Conservation (phyloP, 23 tunicate genomes). For the Oikopleura albicans region DNA sequence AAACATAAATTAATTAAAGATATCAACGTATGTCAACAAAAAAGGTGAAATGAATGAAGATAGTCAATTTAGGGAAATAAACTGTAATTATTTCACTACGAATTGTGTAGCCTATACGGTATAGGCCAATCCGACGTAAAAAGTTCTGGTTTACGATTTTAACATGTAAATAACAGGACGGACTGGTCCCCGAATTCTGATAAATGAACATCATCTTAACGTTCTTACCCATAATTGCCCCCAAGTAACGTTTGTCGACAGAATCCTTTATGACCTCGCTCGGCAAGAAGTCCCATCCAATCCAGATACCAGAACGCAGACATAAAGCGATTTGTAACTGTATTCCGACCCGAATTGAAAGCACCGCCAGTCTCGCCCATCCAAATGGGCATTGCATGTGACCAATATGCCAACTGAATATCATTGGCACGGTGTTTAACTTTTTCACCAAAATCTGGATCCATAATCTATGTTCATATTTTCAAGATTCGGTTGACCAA, state of each 20-base stretch:
- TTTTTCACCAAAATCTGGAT: not conserved
- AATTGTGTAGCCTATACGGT: no score
- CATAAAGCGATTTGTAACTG: constrained; percentile 13
- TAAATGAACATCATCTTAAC: no score
- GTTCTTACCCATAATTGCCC: not conserved
- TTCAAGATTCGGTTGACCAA: no score
- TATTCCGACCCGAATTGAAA: constrained; percentile 2
- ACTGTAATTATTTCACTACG: no score
- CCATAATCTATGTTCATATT: not conserved
- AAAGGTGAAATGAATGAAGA: no score
- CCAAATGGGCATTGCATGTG: constrained; percentile 5
- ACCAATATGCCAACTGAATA: not conserved
- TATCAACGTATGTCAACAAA: no score
- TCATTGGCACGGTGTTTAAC: not conserved
- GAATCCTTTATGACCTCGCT: not conserved
- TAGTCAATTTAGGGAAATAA: no score
- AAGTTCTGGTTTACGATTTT: no score
- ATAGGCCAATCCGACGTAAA: no score
- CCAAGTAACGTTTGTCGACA: constrained; percentile 16
- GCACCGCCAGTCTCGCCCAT: constrained; percentile 17
- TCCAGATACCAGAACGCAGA: constrained; percentile 9
- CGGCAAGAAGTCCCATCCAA: constrained; percentile 5
- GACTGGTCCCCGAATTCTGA: no score
- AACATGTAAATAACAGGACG: no score
- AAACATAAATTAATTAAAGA: no score